phyloP scores from a whole-genome alignment of 2,888 invertebrate species.

The Nomada ferruginata region DNA sequence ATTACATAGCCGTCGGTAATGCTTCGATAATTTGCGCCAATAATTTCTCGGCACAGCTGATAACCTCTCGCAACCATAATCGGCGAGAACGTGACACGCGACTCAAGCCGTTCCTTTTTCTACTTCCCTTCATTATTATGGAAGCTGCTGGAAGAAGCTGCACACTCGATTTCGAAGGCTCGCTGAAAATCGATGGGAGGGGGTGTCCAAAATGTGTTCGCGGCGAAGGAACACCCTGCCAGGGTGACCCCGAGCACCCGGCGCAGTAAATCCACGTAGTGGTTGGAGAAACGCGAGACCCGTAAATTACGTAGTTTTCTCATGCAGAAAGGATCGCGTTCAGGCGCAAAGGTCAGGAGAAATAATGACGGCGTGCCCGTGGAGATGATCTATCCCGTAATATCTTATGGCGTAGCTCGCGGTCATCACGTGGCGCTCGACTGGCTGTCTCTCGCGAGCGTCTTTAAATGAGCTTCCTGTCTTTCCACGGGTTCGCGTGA shows the following conservation, averaged over 20 bases:
- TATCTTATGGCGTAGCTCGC: conserved; percentile 70
- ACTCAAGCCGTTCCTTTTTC: background rate
- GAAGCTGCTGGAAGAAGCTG: conserved; percentile 14
- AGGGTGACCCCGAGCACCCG: conserved; percentile 79
- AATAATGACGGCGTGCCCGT: conserved; percentile 77
- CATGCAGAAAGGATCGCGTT: conserved; percentile 79
- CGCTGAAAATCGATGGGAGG: conserved; percentile 28
- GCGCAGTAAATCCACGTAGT: conserved; percentile 79
- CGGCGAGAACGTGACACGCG: conserved; percentile 59
- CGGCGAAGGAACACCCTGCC: conserved; percentile 72
- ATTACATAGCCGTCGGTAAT: conserved; percentile 61
- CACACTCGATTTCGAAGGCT: conserved; percentile 49
- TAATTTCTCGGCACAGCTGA: conserved; percentile 58
- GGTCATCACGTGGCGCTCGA: conserved; percentile 65
- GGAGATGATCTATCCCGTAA: conserved; percentile 78
- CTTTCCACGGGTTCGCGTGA: conserved; percentile 33
- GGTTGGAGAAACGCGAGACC: conserved; percentile 79
- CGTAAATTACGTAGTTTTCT: conserved; percentile 81
- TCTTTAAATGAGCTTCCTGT: conserved; percentile 63
- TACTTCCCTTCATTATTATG: conserved; percentile 4
- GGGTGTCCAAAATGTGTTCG: conserved; percentile 20
- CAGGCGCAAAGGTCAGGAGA: conserved; percentile 77
- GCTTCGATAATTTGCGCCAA: conserved; percentile 58
- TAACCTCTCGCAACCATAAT: conserved; percentile 65
- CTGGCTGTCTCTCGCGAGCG: conserved; percentile 37